phyloP scores from a whole-genome alignment of 1,140 invertebrate species.

The Polyergus mexicanus region DNA sequence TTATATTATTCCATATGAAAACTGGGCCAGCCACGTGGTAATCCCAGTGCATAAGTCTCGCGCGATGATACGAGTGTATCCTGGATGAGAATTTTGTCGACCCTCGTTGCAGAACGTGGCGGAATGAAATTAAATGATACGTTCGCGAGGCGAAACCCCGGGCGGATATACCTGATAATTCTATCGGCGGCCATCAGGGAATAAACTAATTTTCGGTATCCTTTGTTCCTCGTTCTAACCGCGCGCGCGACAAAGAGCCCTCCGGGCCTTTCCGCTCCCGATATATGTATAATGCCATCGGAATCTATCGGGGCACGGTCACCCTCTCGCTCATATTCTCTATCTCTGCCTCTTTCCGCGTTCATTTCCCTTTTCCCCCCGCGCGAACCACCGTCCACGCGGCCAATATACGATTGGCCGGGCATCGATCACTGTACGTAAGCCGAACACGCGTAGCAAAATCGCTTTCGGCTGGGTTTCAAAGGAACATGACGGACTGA shows the following conservation, averaged over 20 bases:
- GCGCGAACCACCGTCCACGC: conserved; percentile 22
- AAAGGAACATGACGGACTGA: conserved; percentile 48
- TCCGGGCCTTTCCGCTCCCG: conserved; percentile 30
- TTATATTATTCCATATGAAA: neutral
- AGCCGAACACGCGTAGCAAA: conserved; percentile 16
- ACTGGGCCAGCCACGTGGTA: conserved; percentile 37
- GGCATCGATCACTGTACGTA: conserved; percentile 40
- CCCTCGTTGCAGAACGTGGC: conserved; percentile 29
- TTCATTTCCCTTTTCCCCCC: neutral
- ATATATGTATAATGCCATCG: conserved; percentile 53
- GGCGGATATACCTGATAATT: conserved; percentile 70
- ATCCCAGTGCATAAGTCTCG: conserved; percentile 30
- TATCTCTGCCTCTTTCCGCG: neutral
- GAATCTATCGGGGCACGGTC: conserved; percentile 33
- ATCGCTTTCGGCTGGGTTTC: conserved; percentile 52
- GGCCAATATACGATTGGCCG: conserved; percentile 50
- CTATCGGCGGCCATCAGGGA: conserved; percentile 69
- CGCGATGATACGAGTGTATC: neutral
- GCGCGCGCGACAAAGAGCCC: conserved; percentile 53
- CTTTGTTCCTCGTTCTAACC: conserved; percentile 67
- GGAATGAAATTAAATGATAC: conserved; percentile 71
- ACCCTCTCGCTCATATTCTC: conserved; percentile 7
- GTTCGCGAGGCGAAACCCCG: conserved; percentile 56
- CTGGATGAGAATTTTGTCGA: conserved; percentile 12
- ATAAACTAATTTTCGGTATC: conserved; percentile 74